Conservation (phyloP, 2,113 vertebrate genomes). For the Cryptoleucopteryx plumbea region DNA sequence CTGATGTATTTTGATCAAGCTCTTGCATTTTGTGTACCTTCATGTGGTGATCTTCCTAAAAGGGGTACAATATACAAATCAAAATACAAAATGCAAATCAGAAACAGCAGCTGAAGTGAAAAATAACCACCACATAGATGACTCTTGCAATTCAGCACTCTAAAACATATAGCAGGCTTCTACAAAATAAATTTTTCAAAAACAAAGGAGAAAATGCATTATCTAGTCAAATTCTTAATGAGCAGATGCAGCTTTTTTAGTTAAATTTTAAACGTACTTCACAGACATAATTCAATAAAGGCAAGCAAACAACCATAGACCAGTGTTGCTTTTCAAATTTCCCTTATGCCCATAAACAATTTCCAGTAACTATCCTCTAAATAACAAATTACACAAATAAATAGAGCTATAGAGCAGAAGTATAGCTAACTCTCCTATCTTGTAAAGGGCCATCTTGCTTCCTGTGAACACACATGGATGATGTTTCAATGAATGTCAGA, state of each 20-base stretch:
- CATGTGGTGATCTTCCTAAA: background rate
- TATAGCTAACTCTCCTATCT: background rate
- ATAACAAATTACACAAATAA: background rate
- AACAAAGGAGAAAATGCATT: background rate
- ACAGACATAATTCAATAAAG: background rate
- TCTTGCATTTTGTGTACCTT: background rate
- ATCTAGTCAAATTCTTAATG: background rate
- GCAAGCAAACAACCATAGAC: background rate
- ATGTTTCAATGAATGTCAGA: background rate
- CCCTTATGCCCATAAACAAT: background rate
- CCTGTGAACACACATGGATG: background rate
- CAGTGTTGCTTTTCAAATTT: background rate
- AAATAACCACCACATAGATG: background rate
- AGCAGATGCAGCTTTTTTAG: background rate
- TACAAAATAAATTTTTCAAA: background rate
- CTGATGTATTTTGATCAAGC: background rate
- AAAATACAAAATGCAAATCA: background rate
- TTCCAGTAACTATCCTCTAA: background rate
- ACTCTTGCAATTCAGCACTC: background rate
- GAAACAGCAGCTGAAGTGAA: background rate
- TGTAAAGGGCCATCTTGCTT: background rate
- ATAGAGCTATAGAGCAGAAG: background rate
- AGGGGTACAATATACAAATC: background rate
- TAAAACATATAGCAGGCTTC: background rate
- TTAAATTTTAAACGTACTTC: background rate